These are phyloP conservation scores for Brachionus manjavacas DNA, from an alignment of 1,140 invertebrate species.

Conservation along the genomic window DNA sequence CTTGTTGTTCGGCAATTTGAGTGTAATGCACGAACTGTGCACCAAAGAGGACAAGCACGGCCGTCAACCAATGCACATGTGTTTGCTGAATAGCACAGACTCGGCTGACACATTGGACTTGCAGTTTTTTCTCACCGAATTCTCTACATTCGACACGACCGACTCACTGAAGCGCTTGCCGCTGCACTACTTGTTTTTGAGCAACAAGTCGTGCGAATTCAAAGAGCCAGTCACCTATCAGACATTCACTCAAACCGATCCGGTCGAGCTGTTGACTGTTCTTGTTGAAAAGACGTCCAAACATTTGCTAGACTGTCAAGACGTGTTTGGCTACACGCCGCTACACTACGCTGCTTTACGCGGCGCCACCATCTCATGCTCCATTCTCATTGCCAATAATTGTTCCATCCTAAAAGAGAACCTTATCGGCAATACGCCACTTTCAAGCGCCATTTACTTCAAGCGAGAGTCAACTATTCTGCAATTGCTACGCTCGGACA, in stretches of 20 bases:
- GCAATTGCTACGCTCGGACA: neutral
- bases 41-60: neutral
- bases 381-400: conserved; percentile 50
- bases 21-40: neutral
- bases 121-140: conserved; percentile 47
- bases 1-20: neutral
- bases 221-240: conserved; percentile 33
- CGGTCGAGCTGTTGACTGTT: conserved; percentile 57
- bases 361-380: conserved; percentile 59
- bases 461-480: neutral
- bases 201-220: conserved; percentile 48
- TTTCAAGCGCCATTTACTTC: conserved; percentile 26
- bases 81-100: neutral
- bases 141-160: conserved; percentile 47
- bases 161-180: conserved; percentile 47
- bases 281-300: conserved; percentile 52
- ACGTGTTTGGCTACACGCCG: conserved; percentile 55
- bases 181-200: conserved; percentile 43
- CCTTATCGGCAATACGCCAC: neutral
- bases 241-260: conserved; percentile 52
- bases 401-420: neutral
- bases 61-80: neutral
- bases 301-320: conserved; percentile 51
- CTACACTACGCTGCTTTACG: conserved; percentile 59
- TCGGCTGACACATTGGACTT: conserved; percentile 43